phyloP scores from a whole-genome alignment of 2,888 invertebrate species.

The Platycheirus rosarum region DNA sequence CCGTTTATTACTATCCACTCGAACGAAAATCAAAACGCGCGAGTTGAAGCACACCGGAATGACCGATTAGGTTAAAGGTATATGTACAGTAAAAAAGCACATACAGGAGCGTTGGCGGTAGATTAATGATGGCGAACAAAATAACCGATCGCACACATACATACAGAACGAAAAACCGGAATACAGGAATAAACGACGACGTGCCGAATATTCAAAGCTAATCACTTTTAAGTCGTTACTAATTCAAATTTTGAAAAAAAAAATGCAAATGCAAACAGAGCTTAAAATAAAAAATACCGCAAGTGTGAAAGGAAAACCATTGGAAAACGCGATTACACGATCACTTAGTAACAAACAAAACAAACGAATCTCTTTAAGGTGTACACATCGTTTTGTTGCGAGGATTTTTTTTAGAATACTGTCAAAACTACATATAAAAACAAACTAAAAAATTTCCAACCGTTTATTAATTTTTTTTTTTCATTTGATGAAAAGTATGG shows the following conservation, averaged over 20 bases:
- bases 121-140: constrained; percentile 56
- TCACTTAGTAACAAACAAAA: constrained; percentile 66
- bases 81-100: constrained; percentile 41
- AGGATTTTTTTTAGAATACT: no score
- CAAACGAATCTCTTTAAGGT: no score
- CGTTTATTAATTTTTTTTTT: constrained; percentile 37
- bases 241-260: constrained; percentile 26
- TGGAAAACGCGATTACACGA: constrained; percentile 63
- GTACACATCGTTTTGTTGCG: no score
- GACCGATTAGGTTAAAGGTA: constrained; percentile 56
- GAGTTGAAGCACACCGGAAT: constrained; percentile 61
- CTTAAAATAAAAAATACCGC: background rate
- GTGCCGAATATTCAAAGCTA: constrained; percentile 44
- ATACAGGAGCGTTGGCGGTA: constrained; percentile 59
- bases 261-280: constrained; percentile 31
- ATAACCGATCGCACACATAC: constrained; percentile 51
- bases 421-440: no score
- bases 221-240: constrained; percentile 37
- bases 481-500: constrained; percentile 28
- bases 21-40: constrained; percentile 43
- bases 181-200: constrained; percentile 21
- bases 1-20: constrained; percentile 26
- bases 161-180: constrained; percentile 46
- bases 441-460: no score
- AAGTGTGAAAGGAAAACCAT: constrained; percentile 19